phyloP scores from a whole-genome alignment of 2,797 vertebrate species.

The Sarcophilus harrisii region DNA sequence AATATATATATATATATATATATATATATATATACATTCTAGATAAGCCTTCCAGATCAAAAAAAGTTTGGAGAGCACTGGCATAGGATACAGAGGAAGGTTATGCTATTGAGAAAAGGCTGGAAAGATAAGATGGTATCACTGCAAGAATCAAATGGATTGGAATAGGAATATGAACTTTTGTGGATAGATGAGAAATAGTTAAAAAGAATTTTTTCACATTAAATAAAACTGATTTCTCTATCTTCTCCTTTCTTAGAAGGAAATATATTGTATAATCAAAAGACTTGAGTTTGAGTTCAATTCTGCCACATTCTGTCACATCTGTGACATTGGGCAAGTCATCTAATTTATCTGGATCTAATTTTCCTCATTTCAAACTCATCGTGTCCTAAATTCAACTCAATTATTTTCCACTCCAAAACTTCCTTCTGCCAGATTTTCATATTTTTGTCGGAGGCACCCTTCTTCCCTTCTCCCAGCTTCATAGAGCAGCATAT shows the following conservation, averaged over 20 bases:
- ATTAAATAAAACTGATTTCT: neutral
- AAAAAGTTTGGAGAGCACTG: neutral
- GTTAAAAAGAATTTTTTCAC: neutral
- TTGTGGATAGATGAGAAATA: neutral
- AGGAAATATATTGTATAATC: neutral
- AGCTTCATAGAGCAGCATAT: neutral
- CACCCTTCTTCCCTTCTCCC: neutral
- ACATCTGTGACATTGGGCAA: neutral
- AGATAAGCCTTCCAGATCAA: neutral
- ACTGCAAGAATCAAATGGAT: neutral
- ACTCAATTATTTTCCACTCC: neutral
- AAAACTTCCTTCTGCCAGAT: neutral
- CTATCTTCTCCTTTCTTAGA: neutral
- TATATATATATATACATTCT: neutral
- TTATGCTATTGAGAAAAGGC: neutral
- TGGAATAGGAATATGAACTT: neutral
- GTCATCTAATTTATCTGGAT: neutral
- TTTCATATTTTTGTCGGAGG: neutral
- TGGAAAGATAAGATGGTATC: neutral
- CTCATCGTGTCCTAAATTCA: neutral
- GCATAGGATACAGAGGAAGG: neutral
- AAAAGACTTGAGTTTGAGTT: neutral
- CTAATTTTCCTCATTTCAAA: neutral
- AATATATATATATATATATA: neutral
- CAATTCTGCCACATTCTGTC: neutral